Percentiles rank a stretch among this genome's conserved stretches.
These are phyloP conservation scores for Rhinichthys osculus DNA, from an alignment of 2,797 vertebrate genomes.

Conservation along the genomic window DNA sequence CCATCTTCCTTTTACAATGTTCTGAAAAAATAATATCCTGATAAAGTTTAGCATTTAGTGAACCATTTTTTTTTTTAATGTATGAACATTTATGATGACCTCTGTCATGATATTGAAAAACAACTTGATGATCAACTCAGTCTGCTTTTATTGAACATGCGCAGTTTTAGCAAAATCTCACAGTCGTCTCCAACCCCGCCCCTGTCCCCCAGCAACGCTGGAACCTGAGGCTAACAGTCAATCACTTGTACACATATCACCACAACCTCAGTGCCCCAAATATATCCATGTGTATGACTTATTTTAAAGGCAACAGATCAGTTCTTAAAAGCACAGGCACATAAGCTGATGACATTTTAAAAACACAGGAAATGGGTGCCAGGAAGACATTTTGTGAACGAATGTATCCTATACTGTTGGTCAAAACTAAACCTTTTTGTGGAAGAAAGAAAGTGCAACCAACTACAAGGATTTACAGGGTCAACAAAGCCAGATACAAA, in stretches of 20 bases:
- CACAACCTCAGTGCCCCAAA: background rate
- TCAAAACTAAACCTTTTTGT: constrained; percentile 4
- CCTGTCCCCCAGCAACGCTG: too few relatives aligned
- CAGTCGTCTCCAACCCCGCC: too few relatives aligned
- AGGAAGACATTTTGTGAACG: constrained; percentile 5
- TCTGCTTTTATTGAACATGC: too few relatives aligned
- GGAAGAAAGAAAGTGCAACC: background rate
- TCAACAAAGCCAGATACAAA: constrained; percentile 8
- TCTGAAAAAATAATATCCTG: background rate
- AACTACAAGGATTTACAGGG: background rate
- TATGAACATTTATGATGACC: background rate
- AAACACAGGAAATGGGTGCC: background rate
- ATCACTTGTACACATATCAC: too few relatives aligned
- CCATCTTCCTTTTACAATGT: background rate
- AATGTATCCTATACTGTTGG: constrained; percentile 13
- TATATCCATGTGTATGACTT: background rate
- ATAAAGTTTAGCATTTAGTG: background rate
- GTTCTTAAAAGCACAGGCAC: background rate
- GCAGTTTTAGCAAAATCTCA: too few relatives aligned
- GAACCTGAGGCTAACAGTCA: too few relatives aligned
- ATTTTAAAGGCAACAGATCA: background rate
- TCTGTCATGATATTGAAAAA: too few relatives aligned
- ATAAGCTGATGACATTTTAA: background rate
- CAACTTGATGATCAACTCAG: too few relatives aligned
- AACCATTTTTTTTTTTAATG: background rate